Evolutionary conservation across 2,797 vertebrate species (phyloP).

Genomic region (Ctenochaetus hawaiiensis): DNA sequence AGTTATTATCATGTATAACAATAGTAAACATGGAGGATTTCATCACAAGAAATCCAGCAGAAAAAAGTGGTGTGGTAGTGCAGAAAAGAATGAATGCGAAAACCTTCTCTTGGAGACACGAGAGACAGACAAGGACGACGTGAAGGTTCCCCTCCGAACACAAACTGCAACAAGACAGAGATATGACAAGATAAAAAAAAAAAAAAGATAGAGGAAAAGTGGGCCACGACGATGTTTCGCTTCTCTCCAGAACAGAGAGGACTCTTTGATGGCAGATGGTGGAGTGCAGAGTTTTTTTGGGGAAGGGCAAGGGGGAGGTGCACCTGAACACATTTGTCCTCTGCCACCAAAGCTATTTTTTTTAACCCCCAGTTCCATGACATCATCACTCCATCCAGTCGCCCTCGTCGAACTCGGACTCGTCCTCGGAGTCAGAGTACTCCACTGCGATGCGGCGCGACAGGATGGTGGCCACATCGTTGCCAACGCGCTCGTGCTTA

Average conservation of each 20-base stretch:
- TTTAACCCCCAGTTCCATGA: background rate
- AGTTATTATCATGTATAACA: slow-evolving; percentile 68
- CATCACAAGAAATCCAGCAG: slow-evolving; percentile 54
- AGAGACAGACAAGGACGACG: slow-evolving; percentile 49
- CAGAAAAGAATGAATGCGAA: slow-evolving; percentile 60
- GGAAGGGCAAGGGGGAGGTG: background rate
- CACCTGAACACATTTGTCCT: slow-evolving; percentile 50
- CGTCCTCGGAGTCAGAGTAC: slow-evolving; percentile 98
- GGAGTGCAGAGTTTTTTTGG: slow-evolving; percentile 20
- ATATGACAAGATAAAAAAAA: slow-evolving; percentile 53
- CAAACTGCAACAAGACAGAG: slow-evolving; percentile 68
- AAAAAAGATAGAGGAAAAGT: slow-evolving; percentile 46
- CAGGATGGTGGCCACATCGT: slow-evolving; percentile 97
- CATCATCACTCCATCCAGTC: slow-evolving; percentile 94
- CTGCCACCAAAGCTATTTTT: slow-evolving; percentile 24
- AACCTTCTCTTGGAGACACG: slow-evolving; percentile 59
- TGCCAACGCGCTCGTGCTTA: slow-evolving; percentile 96
- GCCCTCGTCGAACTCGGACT: slow-evolving; percentile 98
- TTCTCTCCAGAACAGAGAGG: slow-evolving; percentile 34
- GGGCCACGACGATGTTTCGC: slow-evolving; percentile 30
- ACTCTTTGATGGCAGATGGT: slow-evolving; percentile 37
- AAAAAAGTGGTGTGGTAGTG: slow-evolving; percentile 60
- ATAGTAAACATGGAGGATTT: slow-evolving; percentile 72
- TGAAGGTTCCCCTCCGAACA: slow-evolving; percentile 58
- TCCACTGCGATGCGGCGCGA: slow-evolving; percentile 98